Base-by-base conservation (phyloP, 2,113 vertebrate species). In the Oceanites oceanicus region DNA sequence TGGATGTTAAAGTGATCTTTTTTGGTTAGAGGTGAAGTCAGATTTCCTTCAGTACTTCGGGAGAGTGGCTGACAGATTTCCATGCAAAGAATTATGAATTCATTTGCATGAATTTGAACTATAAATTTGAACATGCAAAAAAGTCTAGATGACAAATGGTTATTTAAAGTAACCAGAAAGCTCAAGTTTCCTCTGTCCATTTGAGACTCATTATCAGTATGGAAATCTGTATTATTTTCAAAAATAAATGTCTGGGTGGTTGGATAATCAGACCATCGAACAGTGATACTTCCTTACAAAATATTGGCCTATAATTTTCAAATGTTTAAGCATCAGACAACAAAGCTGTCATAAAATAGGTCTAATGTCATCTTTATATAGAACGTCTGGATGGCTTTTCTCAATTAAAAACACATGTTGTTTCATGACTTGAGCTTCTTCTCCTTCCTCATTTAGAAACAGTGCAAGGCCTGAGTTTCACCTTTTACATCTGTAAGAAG, bases 91-190 rank as follows among this genome's bases (percentile, higher is more conserved):
- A 75, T 78, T 75, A 44, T 72, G 80, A 91, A 84, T 59, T 11
- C 19, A 94, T 96, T 95, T 94, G 65, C 94, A 89, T 94, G n/a
- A 89, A 86, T 96, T 91, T 93, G 27, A 86, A 26, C 36, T 92
- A 44, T 88, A 79, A 95, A 88, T 88, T 74, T 68, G 27, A 92
- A 75, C 74, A 72, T 92, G 68, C 45, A 52, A 65, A 84, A 62
- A 75, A 21, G 15, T 59, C 18, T 68, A 61, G n/a, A 52, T 86
- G 59, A 81, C 56, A 87, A 91, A 81, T 71, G 55, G 47, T 71
- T 96, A 91, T 91, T 91, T 91, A 92, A 96, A 94, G 86, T 63
- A 91, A 87, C 38, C 34, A 59, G 79, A 80, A 85, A 91, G 9
- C 49, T 89, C 21, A 38, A 82, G 38, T 81, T 38, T 89, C 36